Conservation (phyloP, 2,797 vertebrate species). For the Sebastes minor region DNA sequence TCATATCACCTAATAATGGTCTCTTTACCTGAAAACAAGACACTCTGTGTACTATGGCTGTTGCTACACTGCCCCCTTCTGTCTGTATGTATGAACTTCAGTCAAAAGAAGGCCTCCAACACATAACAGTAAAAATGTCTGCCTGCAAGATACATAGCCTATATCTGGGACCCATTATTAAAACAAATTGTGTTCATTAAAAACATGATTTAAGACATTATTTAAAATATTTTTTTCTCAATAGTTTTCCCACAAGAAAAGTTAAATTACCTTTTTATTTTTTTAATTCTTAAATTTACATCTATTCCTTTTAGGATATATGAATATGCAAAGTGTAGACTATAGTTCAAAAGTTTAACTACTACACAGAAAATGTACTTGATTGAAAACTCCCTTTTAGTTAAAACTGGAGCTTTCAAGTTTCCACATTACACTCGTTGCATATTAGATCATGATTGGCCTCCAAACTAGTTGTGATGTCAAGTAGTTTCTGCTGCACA, state of each 20-base stretch:
- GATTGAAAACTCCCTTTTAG: neutral
- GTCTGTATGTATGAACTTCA: slow-evolving; percentile 37
- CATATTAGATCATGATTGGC: neutral
- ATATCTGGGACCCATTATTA: neutral
- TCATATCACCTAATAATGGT: neutral
- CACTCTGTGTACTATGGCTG: neutral
- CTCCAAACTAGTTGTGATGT: neutral
- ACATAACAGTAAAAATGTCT: neutral
- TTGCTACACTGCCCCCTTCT: slow-evolving; percentile 72
- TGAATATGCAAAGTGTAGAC: neutral
- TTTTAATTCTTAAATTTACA: neutral
- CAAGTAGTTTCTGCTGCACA: neutral
- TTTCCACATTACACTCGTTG: neutral
- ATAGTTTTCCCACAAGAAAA: neutral
- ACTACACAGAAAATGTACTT: no score
- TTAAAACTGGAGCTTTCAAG: neutral
- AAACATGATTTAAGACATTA: neutral
- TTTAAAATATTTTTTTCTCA: neutral
- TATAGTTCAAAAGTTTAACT: neutral
- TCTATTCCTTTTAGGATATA: neutral
- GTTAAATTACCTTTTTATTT: neutral
- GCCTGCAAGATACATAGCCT: neutral
- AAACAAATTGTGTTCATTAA: neutral
- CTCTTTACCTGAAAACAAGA: neutral
- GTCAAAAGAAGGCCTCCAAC: neutral